A percentile compares a stretch with the other conserved stretches of the same genome.
These are phyloP conservation scores for Halocaridina rubra DNA, from an alignment of 2,888 invertebrate genomes.

Conservation along the genomic window DNA sequence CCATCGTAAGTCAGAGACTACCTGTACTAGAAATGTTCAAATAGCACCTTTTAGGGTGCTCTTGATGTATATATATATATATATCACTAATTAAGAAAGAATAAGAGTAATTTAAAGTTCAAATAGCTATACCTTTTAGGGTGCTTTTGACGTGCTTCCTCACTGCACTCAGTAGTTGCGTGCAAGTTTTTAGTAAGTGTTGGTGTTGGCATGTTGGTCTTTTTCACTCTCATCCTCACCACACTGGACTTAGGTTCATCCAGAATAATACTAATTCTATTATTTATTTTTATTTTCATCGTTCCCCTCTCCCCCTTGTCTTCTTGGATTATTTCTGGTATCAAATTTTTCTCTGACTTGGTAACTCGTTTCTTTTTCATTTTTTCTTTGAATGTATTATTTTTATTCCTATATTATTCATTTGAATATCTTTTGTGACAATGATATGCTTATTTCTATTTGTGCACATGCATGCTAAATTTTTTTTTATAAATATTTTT, in stretches of 20 bases:
- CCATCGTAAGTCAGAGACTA: no score
- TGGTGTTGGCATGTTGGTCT: conserved; percentile 26
- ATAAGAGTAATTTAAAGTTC: background rate
- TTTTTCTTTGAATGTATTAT: no score
- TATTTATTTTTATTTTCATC: conserved; percentile 14
- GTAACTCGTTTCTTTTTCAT: no score
- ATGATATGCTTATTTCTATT: no score
- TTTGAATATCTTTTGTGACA: no score
- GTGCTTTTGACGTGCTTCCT: conserved; percentile 43
- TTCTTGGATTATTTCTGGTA: background rate
- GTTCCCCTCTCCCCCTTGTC: background rate
- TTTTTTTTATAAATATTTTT: no score
- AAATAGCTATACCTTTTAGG: conserved; percentile 38
- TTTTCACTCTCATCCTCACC: background rate
- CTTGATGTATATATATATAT: background rate
- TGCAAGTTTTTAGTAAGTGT: conserved; percentile 36
- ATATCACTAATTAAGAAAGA: background rate
- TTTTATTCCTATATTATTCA: no score
- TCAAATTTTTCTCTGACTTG: background rate
- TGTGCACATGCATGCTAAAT: no score
- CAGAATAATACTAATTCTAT: conserved; percentile 29
- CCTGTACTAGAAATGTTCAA: background rate
- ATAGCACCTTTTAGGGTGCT: background rate
- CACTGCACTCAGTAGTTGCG: conserved; percentile 42
- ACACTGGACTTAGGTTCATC: conserved; percentile 10